Conservation (phyloP, 2,888 invertebrate species). For the Apotomis betuletana region DNA sequence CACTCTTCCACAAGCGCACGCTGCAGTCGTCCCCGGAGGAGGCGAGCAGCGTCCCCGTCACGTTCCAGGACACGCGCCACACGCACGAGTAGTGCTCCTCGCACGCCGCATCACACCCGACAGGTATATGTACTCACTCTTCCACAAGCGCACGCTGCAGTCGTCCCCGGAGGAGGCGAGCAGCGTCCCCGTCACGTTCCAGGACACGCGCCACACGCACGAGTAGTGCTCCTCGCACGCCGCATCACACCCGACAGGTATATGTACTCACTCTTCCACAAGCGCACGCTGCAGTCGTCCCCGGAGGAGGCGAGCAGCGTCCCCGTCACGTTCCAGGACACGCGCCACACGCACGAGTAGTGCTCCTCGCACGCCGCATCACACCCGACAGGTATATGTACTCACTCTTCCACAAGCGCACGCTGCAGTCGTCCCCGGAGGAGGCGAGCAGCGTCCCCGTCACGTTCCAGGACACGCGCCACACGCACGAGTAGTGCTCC, state of each 20-base stretch:
- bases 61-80: conserved; percentile 98
- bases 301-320: conserved; percentile 97
- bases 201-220: conserved; percentile 97
- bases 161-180: conserved; percentile 98
- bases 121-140: conserved; percentile 92
- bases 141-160: conserved; percentile 97
- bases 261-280: conserved; percentile 96
- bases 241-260: too few species aligned
- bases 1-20: conserved; percentile 97
- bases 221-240: conserved; percentile 95
- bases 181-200: conserved; percentile 98
- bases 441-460: conserved; percentile 97
- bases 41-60: conserved; percentile 96
- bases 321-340: conserved; percentile 98
- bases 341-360: conserved; percentile 96
- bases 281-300: conserved; percentile 96
- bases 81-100: conserved; percentile 96
- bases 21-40: conserved; percentile 98
- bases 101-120: conserved; percentile 91
- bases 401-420: conserved; percentile 97
- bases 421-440: conserved; percentile 97
- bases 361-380: conserved; percentile 94
- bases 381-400: too few species aligned
- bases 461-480: conserved; percentile 98
- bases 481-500: conserved; percentile 95